Evolutionary conservation across 1,140 invertebrate genomes (phyloP).

Genomic region (Ctenoplectra terminalis): DNA sequence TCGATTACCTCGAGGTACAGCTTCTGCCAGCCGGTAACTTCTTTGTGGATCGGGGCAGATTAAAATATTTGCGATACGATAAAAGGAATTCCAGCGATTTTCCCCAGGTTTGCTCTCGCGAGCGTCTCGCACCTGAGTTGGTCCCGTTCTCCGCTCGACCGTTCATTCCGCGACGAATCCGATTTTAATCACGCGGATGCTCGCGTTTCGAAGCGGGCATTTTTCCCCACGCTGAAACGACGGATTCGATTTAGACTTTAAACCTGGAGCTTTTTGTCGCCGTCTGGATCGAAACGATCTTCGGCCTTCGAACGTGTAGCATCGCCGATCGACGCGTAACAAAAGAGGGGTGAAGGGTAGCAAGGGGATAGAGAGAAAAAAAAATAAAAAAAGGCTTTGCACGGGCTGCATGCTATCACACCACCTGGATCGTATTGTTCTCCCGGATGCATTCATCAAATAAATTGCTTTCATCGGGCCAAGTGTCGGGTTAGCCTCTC

Average conservation of each 20-base stretch:
- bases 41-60: conserved; percentile 35
- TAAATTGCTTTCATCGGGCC: conserved; percentile 54
- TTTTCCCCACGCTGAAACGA: background rate
- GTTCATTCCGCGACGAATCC: background rate
- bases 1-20: conserved; percentile 33
- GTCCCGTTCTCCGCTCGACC: background rate
- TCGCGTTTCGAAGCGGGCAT: background rate
- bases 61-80: conserved; percentile 19
- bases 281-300: conserved; percentile 18
- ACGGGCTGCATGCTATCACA: conserved; percentile 45
- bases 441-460: conserved; percentile 52
- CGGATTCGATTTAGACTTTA: conserved; percentile 17
- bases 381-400: conserved; percentile 37
- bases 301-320: background rate
- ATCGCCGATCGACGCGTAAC: conserved; percentile 16
- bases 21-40: conserved; percentile 30
- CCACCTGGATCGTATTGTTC: conserved; percentile 60
- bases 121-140: background rate
- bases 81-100: conserved; percentile 13
- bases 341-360: conserved; percentile 36
- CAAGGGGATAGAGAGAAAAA: background rate
- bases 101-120: background rate
- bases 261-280: conserved; percentile 13
- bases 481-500: conserved; percentile 52
- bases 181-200: background rate